phyloP scores from a whole-genome alignment of 2,113 vertebrate genomes.

The Crotalus horridus region DNA sequence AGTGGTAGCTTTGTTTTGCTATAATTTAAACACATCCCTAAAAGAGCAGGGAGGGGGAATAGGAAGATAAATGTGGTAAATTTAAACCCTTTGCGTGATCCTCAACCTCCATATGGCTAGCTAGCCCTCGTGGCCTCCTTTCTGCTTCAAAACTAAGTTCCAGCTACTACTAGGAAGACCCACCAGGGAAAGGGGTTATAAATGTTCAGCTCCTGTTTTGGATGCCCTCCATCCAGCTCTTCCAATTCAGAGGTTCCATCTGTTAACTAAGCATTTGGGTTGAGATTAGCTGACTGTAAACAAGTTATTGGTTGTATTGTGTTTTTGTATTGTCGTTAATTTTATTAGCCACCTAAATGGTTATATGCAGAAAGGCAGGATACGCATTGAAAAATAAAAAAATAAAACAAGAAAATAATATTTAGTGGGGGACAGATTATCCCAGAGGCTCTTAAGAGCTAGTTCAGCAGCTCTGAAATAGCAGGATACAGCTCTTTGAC shows the following conservation, averaged over 20 bases:
- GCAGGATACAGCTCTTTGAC: neutral
- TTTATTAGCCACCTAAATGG: neutral
- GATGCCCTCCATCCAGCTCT: neutral
- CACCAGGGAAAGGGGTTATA: neutral
- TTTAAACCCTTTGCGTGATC: neutral
- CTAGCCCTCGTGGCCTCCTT: neutral
- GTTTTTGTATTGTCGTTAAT: neutral
- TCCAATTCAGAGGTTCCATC: neutral
- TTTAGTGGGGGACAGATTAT: neutral
- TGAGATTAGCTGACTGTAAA: neutral
- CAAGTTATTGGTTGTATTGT: neutral
- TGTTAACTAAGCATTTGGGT: neutral
- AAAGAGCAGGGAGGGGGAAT: neutral
- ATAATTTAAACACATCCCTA: neutral
- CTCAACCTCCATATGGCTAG: neutral
- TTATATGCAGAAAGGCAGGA: neutral
- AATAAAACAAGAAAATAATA: neutral
- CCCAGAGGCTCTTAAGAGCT: neutral
- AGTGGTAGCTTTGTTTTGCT: neutral
- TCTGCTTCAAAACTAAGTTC: neutral
- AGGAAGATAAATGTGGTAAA: neutral
- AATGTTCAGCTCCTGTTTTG: neutral
- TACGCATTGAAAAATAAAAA: neutral
- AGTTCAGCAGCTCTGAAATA: neutral
- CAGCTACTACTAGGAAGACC: neutral